These are phyloP conservation scores for Callithrix jacchus DNA, from an alignment of 2,113 vertebrate species.

Conservation along the genomic window DNA sequence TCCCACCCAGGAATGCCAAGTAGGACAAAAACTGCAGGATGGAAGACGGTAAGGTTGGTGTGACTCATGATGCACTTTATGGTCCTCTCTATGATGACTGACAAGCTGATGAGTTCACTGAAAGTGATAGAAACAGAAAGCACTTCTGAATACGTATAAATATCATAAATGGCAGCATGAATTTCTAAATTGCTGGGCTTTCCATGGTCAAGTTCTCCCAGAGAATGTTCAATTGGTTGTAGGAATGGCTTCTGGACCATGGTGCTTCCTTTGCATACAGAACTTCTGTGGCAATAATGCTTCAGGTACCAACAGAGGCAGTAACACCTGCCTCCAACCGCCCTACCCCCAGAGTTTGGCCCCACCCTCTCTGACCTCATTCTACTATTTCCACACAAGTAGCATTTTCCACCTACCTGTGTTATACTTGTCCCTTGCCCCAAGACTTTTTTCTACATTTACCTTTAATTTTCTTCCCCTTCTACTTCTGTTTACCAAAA, in stretches of 20 bases:
- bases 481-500: background rate
- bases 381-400: background rate
- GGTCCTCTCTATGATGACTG: background rate
- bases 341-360: background rate
- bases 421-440: background rate
- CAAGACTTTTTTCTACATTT: background rate
- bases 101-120: conserved; percentile 6
- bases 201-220: background rate
- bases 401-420: background rate
- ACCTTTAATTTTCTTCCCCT: conserved; percentile 7
- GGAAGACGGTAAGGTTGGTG: conserved; percentile 53
- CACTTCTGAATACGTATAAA: background rate
- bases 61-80: conserved; percentile 10
- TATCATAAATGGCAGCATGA: background rate
- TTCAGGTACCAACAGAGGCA: background rate
- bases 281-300: background rate
- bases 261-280: background rate
- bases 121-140: conserved; percentile 36
- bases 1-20: conserved; percentile 64
- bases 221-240: background rate
- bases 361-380: background rate
- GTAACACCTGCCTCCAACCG: background rate
- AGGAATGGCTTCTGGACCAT: background rate
- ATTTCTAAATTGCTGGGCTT: background rate
- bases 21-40: conserved; percentile 64